Evolutionary conservation across 2,113 vertebrate genomes (phyloP).

Genomic region (Heterocephalus glaber): DNA sequence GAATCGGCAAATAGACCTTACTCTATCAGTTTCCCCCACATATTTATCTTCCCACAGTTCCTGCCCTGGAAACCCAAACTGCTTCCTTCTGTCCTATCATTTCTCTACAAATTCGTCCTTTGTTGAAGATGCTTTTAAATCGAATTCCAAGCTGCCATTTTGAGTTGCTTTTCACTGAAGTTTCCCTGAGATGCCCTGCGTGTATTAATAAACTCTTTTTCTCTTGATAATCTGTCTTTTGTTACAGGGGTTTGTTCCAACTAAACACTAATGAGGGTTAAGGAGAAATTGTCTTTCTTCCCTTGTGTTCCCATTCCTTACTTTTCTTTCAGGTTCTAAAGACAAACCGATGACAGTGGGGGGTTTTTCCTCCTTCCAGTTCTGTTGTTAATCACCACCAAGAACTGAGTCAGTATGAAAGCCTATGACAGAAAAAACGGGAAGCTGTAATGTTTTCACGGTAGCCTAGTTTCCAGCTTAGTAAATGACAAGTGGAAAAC

Average conservation of each 20-base stretch:
- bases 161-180: not conserved
- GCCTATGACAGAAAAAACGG: slow-evolving; percentile 8
- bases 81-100: not conserved
- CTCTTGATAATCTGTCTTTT: not conserved
- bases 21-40: not conserved
- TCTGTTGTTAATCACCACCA: slow-evolving; percentile 52
- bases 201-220: not conserved
- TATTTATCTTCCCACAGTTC: not conserved
- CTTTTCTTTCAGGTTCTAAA: slow-evolving; percentile 24
- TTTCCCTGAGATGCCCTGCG: not conserved
- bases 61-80: not conserved
- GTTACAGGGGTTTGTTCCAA: not conserved
- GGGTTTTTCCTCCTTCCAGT: not conserved
- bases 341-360: not conserved
- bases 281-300: not conserved
- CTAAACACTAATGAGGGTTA: not conserved
- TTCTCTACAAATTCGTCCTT: not conserved
- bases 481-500: slow-evolving; percentile 18
- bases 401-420: slow-evolving; percentile 42
- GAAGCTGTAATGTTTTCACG: slow-evolving; percentile 31
- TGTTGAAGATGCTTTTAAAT: not conserved
- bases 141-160: not conserved
- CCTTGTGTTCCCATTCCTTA: not conserved
- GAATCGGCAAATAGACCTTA: not conserved
- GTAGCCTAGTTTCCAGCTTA: not conserved